A percentile compares a stretch with the other conserved stretches of the same genome.
phyloP scores from a whole-genome alignment of 2,113 vertebrate species.

The Sinocyclocheilus anshuiensis region DNA sequence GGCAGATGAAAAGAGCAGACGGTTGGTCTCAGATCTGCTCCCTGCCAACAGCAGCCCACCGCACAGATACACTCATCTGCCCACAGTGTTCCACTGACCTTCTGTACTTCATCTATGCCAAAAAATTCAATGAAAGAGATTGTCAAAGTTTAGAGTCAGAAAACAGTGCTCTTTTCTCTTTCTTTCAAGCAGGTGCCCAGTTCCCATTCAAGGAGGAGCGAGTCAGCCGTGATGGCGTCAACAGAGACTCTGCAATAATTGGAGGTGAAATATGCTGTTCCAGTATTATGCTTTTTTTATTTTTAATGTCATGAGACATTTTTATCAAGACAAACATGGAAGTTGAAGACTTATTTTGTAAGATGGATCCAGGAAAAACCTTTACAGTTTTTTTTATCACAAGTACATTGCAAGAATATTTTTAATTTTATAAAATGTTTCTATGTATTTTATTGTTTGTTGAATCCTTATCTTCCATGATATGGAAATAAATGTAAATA shows the following conservation, averaged over 20 bases:
- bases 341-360: neutral
- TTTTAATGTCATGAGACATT: neutral
- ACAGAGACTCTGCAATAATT: slow-evolving; percentile 91
- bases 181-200: slow-evolving; percentile 80
- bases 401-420: neutral
- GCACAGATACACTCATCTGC: slow-evolving; percentile 1
- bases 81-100: neutral
- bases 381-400: neutral
- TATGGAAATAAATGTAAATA: neutral
- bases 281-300: neutral
- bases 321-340: neutral
- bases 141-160: neutral
- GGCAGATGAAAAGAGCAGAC: slow-evolving; percentile 54
- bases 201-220: slow-evolving; percentile 87
- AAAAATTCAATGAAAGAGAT: neutral
- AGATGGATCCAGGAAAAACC: neutral
- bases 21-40: slow-evolving; percentile 40
- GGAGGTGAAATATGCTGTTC: slow-evolving; percentile 78
- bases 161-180: slow-evolving; percentile 2
- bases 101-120: slow-evolving; percentile 7
- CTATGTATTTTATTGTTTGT: neutral
- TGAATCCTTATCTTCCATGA: neutral
- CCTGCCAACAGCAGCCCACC: slow-evolving; percentile 1
- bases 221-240: slow-evolving; percentile 81
- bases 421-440: neutral